These are phyloP conservation scores for Pherbina coryleti DNA, from an alignment of 2,888 invertebrate genomes.

Conservation along the genomic window DNA sequence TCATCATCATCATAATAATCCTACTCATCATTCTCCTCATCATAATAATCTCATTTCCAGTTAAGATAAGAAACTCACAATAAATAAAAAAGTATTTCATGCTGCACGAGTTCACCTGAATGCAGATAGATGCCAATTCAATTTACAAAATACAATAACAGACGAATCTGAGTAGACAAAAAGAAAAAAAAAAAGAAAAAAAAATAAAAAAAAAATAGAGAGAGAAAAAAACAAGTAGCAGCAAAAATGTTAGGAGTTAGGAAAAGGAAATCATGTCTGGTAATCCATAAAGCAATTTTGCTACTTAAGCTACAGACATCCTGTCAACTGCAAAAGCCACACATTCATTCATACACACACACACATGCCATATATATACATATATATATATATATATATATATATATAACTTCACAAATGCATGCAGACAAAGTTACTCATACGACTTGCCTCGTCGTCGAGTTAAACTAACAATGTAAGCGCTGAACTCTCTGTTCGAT, in stretches of 20 bases:
- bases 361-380: neutral
- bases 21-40: no score
- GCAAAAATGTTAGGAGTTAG: neutral
- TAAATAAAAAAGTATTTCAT: slow-evolving; percentile 1
- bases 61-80: neutral
- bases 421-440: neutral
- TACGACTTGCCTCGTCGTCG: neutral
- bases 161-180: neutral
- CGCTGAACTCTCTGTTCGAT: neutral
- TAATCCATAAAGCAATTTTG: slow-evolving; percentile 30
- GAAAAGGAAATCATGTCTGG: slow-evolving; percentile 28
- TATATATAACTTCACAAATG: neutral
- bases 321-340: neutral
- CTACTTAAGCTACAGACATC: slow-evolving; percentile 12
- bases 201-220: neutral
- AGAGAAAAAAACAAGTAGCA: neutral
- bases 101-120: slow-evolving; percentile 22
- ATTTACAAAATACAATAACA: slow-evolving; percentile 17
- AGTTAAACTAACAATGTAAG: neutral
- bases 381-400: neutral
- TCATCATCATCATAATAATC: neutral
- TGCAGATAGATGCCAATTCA: slow-evolving; percentile 21
- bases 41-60: neutral
- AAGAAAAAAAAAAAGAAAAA: neutral
- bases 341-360: neutral